phyloP scores from a whole-genome alignment of 2,888 invertebrate species.

The Philereme vetulata region DNA sequence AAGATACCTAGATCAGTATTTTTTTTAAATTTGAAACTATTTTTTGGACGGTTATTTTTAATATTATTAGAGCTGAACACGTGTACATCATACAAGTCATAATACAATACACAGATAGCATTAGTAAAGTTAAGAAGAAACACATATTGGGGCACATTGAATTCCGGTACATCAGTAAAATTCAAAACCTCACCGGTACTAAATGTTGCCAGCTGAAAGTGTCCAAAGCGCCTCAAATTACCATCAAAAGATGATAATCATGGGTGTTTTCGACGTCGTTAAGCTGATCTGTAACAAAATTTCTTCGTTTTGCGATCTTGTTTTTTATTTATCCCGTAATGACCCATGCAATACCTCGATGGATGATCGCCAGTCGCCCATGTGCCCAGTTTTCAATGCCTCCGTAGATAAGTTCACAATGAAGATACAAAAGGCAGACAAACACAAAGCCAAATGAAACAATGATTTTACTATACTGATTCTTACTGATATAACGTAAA shows the following conservation, averaged over 20 bases:
- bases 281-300: slow-evolving; percentile 84
- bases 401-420: slow-evolving; percentile 49
- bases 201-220: slow-evolving; percentile 74
- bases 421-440: slow-evolving; percentile 47
- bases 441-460: slow-evolving; percentile 66
- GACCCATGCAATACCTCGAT: slow-evolving; percentile 66
- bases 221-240: slow-evolving; percentile 80
- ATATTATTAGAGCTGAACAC: slow-evolving; percentile 1
- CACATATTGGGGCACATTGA: slow-evolving; percentile 66
- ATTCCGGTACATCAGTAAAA: slow-evolving; percentile 67
- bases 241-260: slow-evolving; percentile 84
- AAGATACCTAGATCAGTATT: slow-evolving; percentile 9
- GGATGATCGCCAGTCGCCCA: slow-evolving; percentile 60
- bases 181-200: slow-evolving; percentile 78
- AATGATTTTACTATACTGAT: slow-evolving; percentile 45
- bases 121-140: slow-evolving; percentile 50
- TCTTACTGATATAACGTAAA: slow-evolving; percentile 40
- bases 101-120: slow-evolving; percentile 40
- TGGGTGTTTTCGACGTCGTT: slow-evolving; percentile 83
- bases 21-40: slow-evolving; percentile 1
- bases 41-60: not conserved
- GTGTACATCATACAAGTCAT: slow-evolving; percentile 16
- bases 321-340: slow-evolving; percentile 59
- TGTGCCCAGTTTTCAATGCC: slow-evolving; percentile 55
- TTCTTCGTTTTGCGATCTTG: slow-evolving; percentile 79